A percentile compares a stretch with the other conserved stretches of the same genome.
Evolutionary conservation across 2,888 invertebrate genomes (phyloP).

Genomic region (Clistopyga incitator): DNA sequence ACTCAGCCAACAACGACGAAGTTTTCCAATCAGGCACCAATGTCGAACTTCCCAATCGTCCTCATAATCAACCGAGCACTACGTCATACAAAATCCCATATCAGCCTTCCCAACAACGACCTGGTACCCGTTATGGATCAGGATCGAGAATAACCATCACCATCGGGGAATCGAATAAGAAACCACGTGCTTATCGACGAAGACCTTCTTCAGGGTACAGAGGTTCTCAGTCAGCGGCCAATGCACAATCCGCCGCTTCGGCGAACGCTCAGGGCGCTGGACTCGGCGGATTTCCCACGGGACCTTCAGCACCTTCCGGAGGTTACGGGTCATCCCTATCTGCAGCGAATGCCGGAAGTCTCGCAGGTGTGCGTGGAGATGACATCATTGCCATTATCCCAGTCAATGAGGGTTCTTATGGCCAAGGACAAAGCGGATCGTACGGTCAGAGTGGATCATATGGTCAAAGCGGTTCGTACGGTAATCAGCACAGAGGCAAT

Average conservation of each 20-base stretch:
- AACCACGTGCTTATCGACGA: conserved; percentile 48
- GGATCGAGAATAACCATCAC: conserved; percentile 56
- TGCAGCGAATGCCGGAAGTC: conserved; percentile 37
- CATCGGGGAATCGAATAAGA: conserved; percentile 43
- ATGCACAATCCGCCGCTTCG: conserved; percentile 27
- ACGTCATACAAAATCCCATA: conserved; percentile 33
- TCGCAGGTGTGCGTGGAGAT: conserved; percentile 27
- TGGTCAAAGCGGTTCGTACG: conserved; percentile 35
- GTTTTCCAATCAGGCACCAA: not conserved
- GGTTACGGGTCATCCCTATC: conserved; percentile 37
- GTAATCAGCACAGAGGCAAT: conserved; percentile 22
- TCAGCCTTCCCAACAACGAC: conserved; percentile 17
- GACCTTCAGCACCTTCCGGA: not conserved
- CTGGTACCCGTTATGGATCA: conserved; percentile 7
- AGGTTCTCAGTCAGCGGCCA: conserved; percentile 39
- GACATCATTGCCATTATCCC: conserved; percentile 55
- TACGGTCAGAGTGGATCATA: conserved; percentile 31
- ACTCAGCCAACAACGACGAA: not conserved
- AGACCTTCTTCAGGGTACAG: conserved; percentile 56
- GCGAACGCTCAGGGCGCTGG: conserved; percentile 33
- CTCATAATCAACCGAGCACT: not conserved
- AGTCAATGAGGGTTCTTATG: conserved; percentile 34
- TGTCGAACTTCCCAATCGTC: not conserved
- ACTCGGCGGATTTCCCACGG: conserved; percentile 28
- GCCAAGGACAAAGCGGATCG: not conserved